These are phyloP conservation scores for Rhinichthys osculus DNA, from an alignment of 2,797 vertebrate species.

Conservation along the genomic window DNA sequence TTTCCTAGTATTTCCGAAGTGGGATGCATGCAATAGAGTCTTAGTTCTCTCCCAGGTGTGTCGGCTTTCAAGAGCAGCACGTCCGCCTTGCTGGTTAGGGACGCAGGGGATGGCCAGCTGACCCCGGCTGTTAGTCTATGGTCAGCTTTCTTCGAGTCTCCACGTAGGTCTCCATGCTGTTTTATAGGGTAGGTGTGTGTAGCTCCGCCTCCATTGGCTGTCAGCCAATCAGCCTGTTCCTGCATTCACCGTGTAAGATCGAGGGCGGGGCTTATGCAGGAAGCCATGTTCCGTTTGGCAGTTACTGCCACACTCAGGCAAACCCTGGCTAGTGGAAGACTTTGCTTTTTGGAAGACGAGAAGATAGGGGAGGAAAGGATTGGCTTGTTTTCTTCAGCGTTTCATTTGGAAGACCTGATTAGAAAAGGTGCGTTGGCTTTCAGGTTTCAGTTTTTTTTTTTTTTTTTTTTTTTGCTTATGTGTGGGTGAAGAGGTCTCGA, in stretches of 20 bases:
- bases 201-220: background rate
- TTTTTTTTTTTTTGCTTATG: background rate
- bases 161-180: slow-evolving; percentile 15
- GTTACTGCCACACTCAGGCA: slow-evolving; percentile 25
- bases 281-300: background rate
- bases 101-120: slow-evolving; percentile 33
- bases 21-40: slow-evolving; percentile 73
- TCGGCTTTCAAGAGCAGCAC: slow-evolving; percentile 25
- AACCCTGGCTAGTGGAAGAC: slow-evolving; percentile 61
- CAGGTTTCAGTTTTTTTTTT: slow-evolving; percentile 2
- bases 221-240: slow-evolving; percentile 7
- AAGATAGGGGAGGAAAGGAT: slow-evolving; percentile 60
- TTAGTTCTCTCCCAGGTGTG: slow-evolving; percentile 26
- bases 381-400: slow-evolving; percentile 55
- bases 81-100: slow-evolving; percentile 58
- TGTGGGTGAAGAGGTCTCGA: background rate
- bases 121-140: background rate
- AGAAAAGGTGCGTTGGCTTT: slow-evolving; percentile 53
- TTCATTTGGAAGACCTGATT: slow-evolving; percentile 71
- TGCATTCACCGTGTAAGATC: background rate
- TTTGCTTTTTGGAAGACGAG: slow-evolving; percentile 74
- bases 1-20: slow-evolving; percentile 62
- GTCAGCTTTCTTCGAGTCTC: slow-evolving; percentile 12
- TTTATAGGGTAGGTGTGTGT: slow-evolving; percentile 9
- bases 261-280: slow-evolving; percentile 2